phyloP scores from a whole-genome alignment of 64 coral and sea anemone species.

The Montipora capricornis region DNA sequence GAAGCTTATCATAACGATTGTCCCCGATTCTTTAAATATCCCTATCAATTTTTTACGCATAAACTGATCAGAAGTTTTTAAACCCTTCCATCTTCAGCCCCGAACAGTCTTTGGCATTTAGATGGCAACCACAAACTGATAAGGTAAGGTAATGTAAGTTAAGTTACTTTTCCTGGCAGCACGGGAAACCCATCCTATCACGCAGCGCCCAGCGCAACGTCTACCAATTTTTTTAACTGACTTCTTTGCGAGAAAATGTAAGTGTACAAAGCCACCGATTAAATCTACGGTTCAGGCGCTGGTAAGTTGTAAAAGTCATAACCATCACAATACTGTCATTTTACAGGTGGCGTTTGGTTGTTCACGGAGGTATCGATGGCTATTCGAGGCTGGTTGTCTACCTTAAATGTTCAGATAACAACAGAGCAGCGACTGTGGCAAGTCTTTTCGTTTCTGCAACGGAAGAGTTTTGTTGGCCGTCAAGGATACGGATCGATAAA shows the following conservation, averaged over 20 bases:
- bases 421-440: constrained; percentile 22
- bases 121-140: not conserved
- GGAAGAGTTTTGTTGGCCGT: constrained; percentile 49
- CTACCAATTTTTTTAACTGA: no score
- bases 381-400: constrained; percentile 34
- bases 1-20: no score
- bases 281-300: no score
- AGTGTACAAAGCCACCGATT: no score
- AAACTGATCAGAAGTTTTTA: no score
- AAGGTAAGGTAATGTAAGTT: not conserved
- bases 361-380: constrained; percentile 50
- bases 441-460: constrained; percentile 31
- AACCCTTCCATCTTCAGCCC: no score
- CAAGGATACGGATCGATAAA: constrained; percentile 28
- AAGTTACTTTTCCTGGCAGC: not conserved
- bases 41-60: no score
- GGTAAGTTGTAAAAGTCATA: no score
- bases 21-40: no score
- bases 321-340: not conserved
- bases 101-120: not conserved
- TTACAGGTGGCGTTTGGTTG: constrained; percentile 42
- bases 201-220: no score
- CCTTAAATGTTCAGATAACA: constrained; percentile 20
- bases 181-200: no score
- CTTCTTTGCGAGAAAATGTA: no score